Evolutionary conservation across 2,113 vertebrate genomes (phyloP).

Genomic region (Pterophyllum scalare): DNA sequence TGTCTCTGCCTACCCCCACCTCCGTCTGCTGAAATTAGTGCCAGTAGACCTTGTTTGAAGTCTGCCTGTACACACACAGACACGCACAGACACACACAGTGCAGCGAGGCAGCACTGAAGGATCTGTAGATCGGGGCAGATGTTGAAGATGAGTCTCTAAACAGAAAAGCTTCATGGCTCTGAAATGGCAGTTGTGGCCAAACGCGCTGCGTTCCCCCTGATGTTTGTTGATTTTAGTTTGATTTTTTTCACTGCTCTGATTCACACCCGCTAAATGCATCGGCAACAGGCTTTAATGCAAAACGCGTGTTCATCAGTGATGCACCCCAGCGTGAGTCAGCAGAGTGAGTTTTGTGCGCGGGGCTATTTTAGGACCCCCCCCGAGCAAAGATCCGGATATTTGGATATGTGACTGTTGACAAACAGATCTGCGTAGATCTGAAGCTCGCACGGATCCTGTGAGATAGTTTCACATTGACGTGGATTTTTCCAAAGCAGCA

Average conservation of each 20-base stretch:
- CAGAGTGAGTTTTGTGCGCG: slow-evolving; percentile 46
- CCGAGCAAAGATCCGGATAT: slow-evolving; percentile 2
- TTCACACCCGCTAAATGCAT: background rate
- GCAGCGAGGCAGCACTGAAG: slow-evolving; percentile 57
- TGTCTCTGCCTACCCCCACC: slow-evolving; percentile 62
- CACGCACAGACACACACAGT: background rate
- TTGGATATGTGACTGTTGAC: slow-evolving; percentile 17
- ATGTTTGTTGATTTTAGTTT: background rate
- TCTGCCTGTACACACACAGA: slow-evolving; percentile 11
- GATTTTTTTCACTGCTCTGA: background rate
- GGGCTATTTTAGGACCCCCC: slow-evolving; percentile 46
- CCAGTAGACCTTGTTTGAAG: slow-evolving; percentile 74
- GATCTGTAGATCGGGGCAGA: slow-evolving; percentile 30
- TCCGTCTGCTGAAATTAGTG: slow-evolving; percentile 67
- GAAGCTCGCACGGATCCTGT: background rate
- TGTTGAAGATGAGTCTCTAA: slow-evolving; percentile 49
- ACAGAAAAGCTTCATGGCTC: slow-evolving; percentile 47
- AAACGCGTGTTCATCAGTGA: slow-evolving; percentile 1
- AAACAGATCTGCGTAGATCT: slow-evolving; percentile 28
- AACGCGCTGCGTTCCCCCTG: slow-evolving; percentile 64
- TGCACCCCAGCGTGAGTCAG: slow-evolving; percentile 25
- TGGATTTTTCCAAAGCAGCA: slow-evolving; percentile 17
- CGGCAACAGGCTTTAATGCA: background rate
- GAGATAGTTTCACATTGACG: slow-evolving; percentile 3
- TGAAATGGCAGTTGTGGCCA: too few relatives aligned